These are phyloP conservation scores for Drosophila ficusphila DNA, from an alignment of 1,140 invertebrate species.

Conservation along the genomic window DNA sequence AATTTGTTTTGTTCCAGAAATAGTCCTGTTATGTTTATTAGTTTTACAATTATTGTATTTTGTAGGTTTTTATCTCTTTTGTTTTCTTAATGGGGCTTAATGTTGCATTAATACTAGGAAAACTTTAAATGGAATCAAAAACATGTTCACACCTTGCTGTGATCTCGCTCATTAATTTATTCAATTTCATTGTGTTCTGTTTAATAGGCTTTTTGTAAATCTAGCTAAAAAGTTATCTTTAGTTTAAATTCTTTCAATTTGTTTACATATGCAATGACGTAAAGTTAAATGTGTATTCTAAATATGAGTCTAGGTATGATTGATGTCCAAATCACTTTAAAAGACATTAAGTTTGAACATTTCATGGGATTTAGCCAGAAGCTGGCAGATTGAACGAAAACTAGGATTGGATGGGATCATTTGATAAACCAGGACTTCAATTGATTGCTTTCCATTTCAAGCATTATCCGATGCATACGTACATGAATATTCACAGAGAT, in stretches of 20 bases:
- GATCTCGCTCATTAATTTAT: conserved; percentile 14
- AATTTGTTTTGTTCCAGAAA: conserved; percentile 73
- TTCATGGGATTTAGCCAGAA: not conserved
- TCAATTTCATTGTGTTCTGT: conserved; percentile 5
- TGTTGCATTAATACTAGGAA: conserved; percentile 61
- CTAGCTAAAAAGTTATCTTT: conserved; percentile 75
- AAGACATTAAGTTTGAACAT: not conserved
- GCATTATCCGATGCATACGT: conserved; percentile 8
- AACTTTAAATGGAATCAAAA: conserved; percentile 79
- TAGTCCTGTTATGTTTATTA: conserved; percentile 68
- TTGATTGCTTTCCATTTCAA: conserved; percentile 4
- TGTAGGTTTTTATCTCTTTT: conserved; percentile 43
- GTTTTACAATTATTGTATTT: conserved; percentile 80
- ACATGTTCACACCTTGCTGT: conserved; percentile 41
- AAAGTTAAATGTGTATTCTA: conserved; percentile 35
- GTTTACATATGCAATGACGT: conserved; percentile 44
- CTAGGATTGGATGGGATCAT: not conserved
- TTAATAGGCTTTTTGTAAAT: conserved; percentile 54
- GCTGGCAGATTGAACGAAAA: not conserved
- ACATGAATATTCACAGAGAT: conserved; percentile 44
- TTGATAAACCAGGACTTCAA: conserved; percentile 5
- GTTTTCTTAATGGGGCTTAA: conserved; percentile 32
- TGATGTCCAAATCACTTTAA: conserved; percentile 39
- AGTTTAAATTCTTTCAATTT: conserved; percentile 74
- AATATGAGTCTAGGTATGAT: conserved; percentile 22